A percentile compares a stretch with the other conserved stretches of the same genome.
These are phyloP conservation scores for Seriola aureovittata DNA, from an alignment of 2,113 vertebrate genomes.

Conservation along the genomic window DNA sequence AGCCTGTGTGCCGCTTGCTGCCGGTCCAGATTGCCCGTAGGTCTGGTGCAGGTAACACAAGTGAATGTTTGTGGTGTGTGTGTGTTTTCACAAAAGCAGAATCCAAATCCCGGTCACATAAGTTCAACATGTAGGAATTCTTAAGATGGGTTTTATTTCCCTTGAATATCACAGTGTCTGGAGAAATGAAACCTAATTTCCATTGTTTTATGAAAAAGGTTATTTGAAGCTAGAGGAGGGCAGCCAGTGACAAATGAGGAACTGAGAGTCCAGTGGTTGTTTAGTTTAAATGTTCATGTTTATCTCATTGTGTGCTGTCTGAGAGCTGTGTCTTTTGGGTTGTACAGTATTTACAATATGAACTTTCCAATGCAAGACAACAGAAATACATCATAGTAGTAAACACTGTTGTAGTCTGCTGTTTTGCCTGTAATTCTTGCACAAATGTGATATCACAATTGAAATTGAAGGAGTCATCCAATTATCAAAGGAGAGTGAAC, in stretches of 20 bases:
- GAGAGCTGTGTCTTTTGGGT: background rate
- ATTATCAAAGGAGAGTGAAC: too few relatives aligned
- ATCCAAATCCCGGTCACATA: too few relatives aligned
- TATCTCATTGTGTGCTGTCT: too few relatives aligned
- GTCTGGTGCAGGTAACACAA: too few relatives aligned
- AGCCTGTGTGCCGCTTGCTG: too few relatives aligned
- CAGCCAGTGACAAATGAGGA: background rate
- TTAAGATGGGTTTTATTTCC: background rate
- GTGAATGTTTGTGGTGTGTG: too few relatives aligned
- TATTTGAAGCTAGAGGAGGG: background rate
- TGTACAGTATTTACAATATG: background rate
- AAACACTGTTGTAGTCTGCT: too few relatives aligned
- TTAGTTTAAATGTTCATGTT: background rate
- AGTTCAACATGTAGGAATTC: background rate
- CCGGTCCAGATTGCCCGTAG: too few relatives aligned
- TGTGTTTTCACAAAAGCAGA: too few relatives aligned
- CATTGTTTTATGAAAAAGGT: background rate
- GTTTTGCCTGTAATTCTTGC: too few relatives aligned
- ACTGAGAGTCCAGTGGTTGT: background rate
- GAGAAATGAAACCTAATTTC: constrained; percentile 5
- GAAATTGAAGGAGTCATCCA: too few relatives aligned
- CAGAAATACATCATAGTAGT: background rate
- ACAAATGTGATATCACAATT: too few relatives aligned
- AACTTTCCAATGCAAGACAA: background rate
- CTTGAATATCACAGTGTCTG: background rate